Conservation (phyloP, 2,797 vertebrate genomes). For the Eremophila alpestris region DNA sequence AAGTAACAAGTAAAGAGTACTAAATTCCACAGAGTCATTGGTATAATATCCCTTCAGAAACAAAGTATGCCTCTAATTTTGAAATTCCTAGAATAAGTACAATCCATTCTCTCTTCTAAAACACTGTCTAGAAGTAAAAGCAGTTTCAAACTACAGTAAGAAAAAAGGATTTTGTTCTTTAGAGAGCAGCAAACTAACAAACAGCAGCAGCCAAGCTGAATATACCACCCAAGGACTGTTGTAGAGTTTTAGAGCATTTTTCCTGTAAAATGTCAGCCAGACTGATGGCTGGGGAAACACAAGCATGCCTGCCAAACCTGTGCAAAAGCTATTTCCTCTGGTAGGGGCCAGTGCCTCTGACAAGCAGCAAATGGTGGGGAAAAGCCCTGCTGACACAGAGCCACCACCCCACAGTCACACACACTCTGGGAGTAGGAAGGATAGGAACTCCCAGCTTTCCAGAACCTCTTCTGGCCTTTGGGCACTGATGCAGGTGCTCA, state of each 20-base stretch:
- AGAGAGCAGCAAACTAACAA: not conserved
- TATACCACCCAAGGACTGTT: not conserved
- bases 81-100: not conserved
- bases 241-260: not conserved
- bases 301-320: not conserved
- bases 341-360: not conserved
- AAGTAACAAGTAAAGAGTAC: not conserved
- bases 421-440: rapidly evolving
- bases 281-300: not conserved
- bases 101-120: not conserved
- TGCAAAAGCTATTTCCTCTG: not conserved
- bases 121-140: not conserved
- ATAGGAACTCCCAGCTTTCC: not conserved
- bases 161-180: not conserved
- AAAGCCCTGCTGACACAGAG: not conserved
- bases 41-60: not conserved
- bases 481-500: not conserved
- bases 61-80: not conserved
- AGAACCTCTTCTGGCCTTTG: not conserved
- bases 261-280: not conserved
- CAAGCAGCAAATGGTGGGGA: not conserved
- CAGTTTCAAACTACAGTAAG: not conserved
- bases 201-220: not conserved
- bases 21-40: not conserved
- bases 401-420: not conserved